A percentile compares a stretch with the other conserved stretches of the same genome.
These are phyloP conservation scores for Metopolophium dirhodum DNA, from an alignment of 1,140 invertebrate genomes.

Conservation along the genomic window DNA sequence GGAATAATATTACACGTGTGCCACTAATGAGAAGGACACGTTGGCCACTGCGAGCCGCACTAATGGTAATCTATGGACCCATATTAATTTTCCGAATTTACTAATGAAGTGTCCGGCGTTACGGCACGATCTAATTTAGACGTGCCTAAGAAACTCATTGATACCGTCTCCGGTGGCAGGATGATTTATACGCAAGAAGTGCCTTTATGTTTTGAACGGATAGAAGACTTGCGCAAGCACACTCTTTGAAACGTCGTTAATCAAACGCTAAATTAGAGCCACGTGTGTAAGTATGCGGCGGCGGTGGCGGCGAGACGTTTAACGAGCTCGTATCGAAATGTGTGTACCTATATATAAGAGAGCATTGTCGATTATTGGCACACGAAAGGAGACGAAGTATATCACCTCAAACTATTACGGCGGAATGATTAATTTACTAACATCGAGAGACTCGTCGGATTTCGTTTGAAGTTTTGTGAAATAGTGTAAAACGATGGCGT, in stretches of 20 bases:
- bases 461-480: background rate
- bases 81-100: slow-evolving; percentile 47
- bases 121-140: slow-evolving; percentile 37
- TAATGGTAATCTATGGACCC: slow-evolving; percentile 27
- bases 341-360: background rate
- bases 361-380: background rate
- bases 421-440: background rate
- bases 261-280: slow-evolving; percentile 51
- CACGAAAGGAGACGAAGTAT: background rate
- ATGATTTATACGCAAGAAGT: slow-evolving; percentile 30
- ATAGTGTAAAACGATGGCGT: background rate
- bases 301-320: background rate
- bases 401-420: background rate
- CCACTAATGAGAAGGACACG: slow-evolving; percentile 25
- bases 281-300: background rate
- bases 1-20: background rate
- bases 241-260: slow-evolving; percentile 25
- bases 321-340: background rate
- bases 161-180: slow-evolving; percentile 27
- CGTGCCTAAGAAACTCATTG: slow-evolving; percentile 21
- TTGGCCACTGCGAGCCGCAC: background rate
- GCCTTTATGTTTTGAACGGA: background rate
- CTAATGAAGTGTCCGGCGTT: slow-evolving; percentile 43
- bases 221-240: background rate
- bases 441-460: background rate